phyloP scores from a whole-genome alignment of 2,113 vertebrate genomes.

The Aptenodytes forsteri region DNA sequence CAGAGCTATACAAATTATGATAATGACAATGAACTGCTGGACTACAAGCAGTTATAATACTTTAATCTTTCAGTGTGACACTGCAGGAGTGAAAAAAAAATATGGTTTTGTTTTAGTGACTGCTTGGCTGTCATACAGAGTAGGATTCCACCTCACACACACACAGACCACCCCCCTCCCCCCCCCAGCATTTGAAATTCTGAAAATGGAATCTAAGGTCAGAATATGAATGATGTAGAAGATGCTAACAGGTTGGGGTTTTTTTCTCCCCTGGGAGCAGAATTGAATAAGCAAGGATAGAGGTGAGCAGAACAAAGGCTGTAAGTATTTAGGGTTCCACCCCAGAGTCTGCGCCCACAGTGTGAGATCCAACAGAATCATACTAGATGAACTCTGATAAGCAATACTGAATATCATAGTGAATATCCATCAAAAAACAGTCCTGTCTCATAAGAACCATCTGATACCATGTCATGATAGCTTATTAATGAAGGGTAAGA shows the following conservation, averaged over 20 bases:
- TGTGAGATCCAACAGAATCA: neutral
- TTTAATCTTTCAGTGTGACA: neutral
- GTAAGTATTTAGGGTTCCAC: neutral
- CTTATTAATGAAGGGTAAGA: neutral
- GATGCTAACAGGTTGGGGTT: neutral
- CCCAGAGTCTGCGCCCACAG: neutral
- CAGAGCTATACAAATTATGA: neutral
- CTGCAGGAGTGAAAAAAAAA: neutral
- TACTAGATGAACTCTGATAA: neutral
- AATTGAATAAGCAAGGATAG: neutral
- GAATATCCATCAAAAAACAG: neutral
- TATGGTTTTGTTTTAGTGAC: neutral
- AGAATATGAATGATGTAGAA: neutral
- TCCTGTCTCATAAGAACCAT: neutral
- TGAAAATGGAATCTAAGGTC: neutral
- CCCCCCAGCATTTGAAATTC: neutral
- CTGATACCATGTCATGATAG: neutral
- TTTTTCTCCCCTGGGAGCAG: neutral
- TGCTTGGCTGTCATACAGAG: neutral
- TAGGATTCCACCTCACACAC: neutral
- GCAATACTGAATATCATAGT: neutral
- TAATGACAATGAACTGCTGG: neutral
- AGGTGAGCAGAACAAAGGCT: neutral
- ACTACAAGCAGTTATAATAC: neutral
- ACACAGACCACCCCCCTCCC: too few species aligned